Conservation (phyloP, 2,888 invertebrate genomes). For the Athrips mouffetella region DNA sequence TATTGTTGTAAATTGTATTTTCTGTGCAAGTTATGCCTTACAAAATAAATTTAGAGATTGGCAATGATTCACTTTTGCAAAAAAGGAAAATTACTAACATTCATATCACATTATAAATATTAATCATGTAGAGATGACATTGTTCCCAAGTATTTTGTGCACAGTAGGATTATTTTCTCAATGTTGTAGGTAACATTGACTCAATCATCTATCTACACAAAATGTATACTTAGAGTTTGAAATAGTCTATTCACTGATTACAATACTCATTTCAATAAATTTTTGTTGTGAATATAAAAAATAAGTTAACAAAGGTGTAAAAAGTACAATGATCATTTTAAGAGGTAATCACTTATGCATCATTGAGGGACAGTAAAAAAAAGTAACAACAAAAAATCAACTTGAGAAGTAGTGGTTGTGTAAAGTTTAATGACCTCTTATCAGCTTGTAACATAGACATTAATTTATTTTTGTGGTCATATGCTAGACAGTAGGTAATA, state of each 20-base stretch:
- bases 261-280: not conserved
- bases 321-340: no score
- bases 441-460: not conserved
- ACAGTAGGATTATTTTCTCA: slow-evolving; percentile 8
- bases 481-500: not conserved
- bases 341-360: no score
- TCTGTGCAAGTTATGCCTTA: slow-evolving; percentile 16
- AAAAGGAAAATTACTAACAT: slow-evolving; percentile 29
- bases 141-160: slow-evolving; percentile 30
- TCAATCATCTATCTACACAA: not conserved
- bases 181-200: not conserved
- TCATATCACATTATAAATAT: slow-evolving; percentile 40
- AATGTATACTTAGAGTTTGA: not conserved
- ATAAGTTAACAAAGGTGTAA: no score
- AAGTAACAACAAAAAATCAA: no score
- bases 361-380: no score
- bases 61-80: slow-evolving; percentile 24
- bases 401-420: no score
- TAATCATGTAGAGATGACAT: slow-evolving; percentile 27
- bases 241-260: not conserved
- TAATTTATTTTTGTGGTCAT: not conserved
- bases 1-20: no score
- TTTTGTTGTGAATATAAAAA: not conserved
- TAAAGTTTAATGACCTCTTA: no score
- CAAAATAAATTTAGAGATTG: slow-evolving; percentile 28